These are phyloP conservation scores for Philotrypesis tridentata DNA, from an alignment of 1,140 invertebrate species.

Conservation along the genomic window DNA sequence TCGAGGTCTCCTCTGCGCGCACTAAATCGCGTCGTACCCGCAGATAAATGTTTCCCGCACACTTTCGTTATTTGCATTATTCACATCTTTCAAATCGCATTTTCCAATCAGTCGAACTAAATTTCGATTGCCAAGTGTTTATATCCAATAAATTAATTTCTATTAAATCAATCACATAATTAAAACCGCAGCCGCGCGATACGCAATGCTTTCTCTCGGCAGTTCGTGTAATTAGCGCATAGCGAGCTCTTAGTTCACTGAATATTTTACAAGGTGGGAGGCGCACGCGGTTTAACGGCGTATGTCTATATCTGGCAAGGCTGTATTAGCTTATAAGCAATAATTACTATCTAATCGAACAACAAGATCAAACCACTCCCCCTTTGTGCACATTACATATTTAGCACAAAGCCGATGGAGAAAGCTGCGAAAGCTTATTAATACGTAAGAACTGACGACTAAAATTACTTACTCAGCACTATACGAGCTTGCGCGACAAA, in stretches of 20 bases:
- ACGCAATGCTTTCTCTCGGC: no score
- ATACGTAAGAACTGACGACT: background rate
- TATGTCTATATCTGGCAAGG: background rate
- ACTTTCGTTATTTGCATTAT: no score
- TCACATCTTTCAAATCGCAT: no score
- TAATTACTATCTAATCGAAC: background rate
- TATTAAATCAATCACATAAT: no score
- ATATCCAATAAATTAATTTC: no score
- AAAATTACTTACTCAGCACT: background rate
- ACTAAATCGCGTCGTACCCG: background rate
- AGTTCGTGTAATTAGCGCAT: background rate
- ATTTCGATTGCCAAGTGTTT: background rate
- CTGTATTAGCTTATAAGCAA: background rate
- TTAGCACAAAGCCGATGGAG: background rate
- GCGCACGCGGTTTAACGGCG: background rate
- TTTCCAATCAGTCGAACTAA: no score
- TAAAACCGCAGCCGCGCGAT: no score
- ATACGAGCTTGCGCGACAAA: no score
- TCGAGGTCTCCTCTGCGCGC: background rate
- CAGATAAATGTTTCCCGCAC: no score
- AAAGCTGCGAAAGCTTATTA: background rate
- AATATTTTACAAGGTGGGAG: background rate
- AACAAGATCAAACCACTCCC: background rate
- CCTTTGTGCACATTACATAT: background rate
- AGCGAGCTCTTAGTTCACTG: background rate